Base-by-base conservation (phyloP, 2,888 invertebrate genomes). In the Poecilus cupreus region DNA sequence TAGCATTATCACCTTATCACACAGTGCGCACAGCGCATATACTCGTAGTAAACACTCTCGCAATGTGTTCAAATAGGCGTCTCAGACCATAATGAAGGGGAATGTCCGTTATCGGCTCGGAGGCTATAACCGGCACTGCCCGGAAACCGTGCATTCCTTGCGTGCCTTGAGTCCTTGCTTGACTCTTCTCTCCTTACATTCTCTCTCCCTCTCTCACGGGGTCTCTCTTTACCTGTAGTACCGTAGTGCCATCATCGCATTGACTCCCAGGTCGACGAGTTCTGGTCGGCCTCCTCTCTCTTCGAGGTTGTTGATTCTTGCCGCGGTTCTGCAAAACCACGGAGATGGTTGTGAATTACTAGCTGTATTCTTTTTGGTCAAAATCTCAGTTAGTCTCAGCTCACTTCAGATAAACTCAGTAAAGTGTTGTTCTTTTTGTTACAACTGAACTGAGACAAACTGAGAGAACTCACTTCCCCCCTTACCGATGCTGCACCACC, bases 71-170 rank as follows among this genome's bases (percentile, higher is more conserved):
- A 8, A 32, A 24, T 32, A 32, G 13, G 16, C 32, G 10, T 32
- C 11, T 60, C n/a, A n/a, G n/a, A 22, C n/a, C 24, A 64, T 75
- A 75, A 75, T 75, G 74, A 49, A 46, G 51, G 13, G 49, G 49
- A 75, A 75, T 75, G 74, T 51, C 46, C 74, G 74, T 75, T 75
- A 51, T 75, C 51, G 74, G 49, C 10, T 51, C 46, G 49, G 51
- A 22, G 68, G 57, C 57, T 68, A 68, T 68, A 68, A 68, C 68
- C 64, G 37, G 37, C 64, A 32, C 49, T 49, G 57, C 26, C 64
- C 49, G 51, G 74, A 75, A 75, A 75, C 74, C 74, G 74, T 49
- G 49, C 74, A 75, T 75, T 75, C 74, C 26, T 75, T 51, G 51
- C 43, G 16, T 49, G 46, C 16, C 49, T n/a, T 32, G 10, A 5